Conservation (phyloP, 2,113 vertebrate genomes). For the Buteo buteo region DNA sequence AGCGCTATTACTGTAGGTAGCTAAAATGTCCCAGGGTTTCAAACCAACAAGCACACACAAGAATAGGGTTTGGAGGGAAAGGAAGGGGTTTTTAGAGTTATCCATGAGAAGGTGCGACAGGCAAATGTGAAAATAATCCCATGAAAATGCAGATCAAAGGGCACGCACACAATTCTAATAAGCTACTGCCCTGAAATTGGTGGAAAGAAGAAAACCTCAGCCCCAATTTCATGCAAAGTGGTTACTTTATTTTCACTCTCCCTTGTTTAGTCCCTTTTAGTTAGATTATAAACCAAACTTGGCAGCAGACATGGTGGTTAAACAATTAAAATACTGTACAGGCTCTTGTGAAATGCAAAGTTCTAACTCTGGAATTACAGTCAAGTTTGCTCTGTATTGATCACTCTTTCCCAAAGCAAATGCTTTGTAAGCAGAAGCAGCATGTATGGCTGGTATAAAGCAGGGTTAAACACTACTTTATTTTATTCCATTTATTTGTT, state of each 20-base stretch:
- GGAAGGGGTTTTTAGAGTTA: slow-evolving; percentile 75
- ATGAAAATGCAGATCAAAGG: slow-evolving; percentile 72
- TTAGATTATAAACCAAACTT: slow-evolving; percentile 74
- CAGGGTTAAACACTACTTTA: background rate
- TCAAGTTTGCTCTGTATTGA: background rate
- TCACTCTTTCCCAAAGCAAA: background rate
- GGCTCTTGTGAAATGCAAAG: slow-evolving; percentile 10
- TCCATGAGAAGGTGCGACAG: slow-evolving; percentile 73
- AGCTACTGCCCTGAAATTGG: slow-evolving; percentile 66
- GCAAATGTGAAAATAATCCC: slow-evolving; percentile 70
- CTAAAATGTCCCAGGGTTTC: slow-evolving; percentile 80
- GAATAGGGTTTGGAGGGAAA: slow-evolving; percentile 67
- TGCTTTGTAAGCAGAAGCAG: background rate
- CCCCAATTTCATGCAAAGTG: slow-evolving; percentile 74
- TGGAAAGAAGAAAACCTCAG: slow-evolving; percentile 64
- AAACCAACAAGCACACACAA: slow-evolving; percentile 77
- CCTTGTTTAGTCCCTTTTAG: slow-evolving; percentile 60
- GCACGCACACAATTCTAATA: slow-evolving; percentile 51
- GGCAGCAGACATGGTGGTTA: slow-evolving; percentile 68
- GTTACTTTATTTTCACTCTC: slow-evolving; percentile 62
- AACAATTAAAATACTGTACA: slow-evolving; percentile 16
- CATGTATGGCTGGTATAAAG: background rate
- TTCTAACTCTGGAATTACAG: slow-evolving; percentile 33
- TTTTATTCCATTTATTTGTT: background rate
- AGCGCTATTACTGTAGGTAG: slow-evolving; percentile 90